Evolutionary conservation across 2,888 invertebrate genomes (phyloP).

Genomic region (Phasia obesa): DNA sequence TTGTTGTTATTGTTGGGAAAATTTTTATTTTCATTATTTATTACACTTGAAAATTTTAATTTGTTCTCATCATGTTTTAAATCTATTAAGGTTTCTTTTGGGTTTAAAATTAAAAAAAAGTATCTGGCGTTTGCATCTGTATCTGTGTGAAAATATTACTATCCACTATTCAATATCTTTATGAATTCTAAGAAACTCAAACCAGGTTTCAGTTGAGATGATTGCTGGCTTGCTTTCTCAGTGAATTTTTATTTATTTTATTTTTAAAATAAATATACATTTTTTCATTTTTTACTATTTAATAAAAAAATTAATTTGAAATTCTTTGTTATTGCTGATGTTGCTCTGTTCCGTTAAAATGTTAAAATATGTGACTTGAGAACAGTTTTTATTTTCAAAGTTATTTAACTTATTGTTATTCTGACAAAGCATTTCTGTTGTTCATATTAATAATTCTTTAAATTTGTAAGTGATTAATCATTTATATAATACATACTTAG

Average conservation of each 20-base stretch:
- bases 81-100: constrained; percentile 1
- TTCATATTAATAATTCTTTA: no score
- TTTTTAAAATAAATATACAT: neutral
- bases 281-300: neutral
- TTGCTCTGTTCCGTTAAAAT: no score
- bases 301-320: constrained; percentile 2
- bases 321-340: neutral
- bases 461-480: no score
- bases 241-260: neutral
- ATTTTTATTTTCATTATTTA: neutral
- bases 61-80: constrained; percentile 4
- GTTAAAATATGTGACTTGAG: no score
- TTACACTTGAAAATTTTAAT: neutral
- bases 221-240: no score
- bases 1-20: constrained; percentile 7
- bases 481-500: no score
- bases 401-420: neutral
- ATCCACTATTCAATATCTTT: neutral
- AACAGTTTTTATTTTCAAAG: no score
- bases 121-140: neutral
- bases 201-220: constrained; percentile 35
- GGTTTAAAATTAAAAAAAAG: neutral
- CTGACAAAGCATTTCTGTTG: neutral
- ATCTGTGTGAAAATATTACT: no score
- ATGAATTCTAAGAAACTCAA: constrained; percentile 44